Evolutionary conservation across 2,888 invertebrate species (phyloP).

Genomic region (Gnatocerus cornutus): DNA sequence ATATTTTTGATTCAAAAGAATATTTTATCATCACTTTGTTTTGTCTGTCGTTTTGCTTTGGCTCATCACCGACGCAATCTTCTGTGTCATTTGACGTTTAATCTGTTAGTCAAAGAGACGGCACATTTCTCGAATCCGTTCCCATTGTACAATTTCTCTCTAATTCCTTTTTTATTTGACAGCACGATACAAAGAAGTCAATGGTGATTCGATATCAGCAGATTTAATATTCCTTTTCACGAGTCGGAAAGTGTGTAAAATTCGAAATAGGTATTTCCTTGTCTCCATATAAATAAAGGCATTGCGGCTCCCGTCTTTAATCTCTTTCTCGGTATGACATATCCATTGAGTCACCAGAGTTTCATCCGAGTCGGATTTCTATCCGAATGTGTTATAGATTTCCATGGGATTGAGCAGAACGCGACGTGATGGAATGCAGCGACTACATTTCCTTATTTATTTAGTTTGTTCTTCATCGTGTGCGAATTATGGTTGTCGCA

Average conservation of each 20-base stretch:
- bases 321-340: constrained; percentile 21
- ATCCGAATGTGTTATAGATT: constrained; percentile 6
- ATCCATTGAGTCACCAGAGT: constrained; percentile 7
- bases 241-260: constrained; percentile 18
- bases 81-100: constrained; percentile 6
- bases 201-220: constrained; percentile 17
- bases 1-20: no score
- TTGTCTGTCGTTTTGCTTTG: no score
- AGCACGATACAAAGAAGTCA: constrained; percentile 15
- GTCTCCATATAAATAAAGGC: constrained; percentile 22
- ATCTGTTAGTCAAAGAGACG: constrained; percentile 8
- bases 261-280: constrained; percentile 21
- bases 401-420: constrained; percentile 2
- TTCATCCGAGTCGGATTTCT: constrained; percentile 15
- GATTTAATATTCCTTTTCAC: constrained; percentile 29
- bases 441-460: constrained; percentile 2
- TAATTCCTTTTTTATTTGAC: constrained; percentile 20
- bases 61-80: constrained; percentile 2
- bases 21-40: no score
- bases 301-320: constrained; percentile 14
- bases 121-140: constrained; percentile 6
- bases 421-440: neutral
- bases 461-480: constrained; percentile 4
- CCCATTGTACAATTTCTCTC: constrained; percentile 2
- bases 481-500: constrained; percentile 36